Conservation (phyloP, 2,888 invertebrate species). For the Entomobrya proxima region DNA sequence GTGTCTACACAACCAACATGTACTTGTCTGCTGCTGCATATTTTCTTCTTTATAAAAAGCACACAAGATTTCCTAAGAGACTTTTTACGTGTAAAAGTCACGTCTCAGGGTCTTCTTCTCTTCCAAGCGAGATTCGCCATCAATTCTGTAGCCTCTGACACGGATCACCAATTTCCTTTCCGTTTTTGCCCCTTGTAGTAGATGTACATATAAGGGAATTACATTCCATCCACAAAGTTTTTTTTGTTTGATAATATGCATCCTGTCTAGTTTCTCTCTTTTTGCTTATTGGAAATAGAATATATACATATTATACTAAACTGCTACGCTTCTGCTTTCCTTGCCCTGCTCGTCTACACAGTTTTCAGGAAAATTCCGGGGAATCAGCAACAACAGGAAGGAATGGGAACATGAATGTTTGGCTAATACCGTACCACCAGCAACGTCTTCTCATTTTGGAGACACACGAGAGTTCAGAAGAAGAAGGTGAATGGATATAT, state of each 20-base stretch:
- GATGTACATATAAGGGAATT: background rate
- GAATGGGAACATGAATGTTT: conserved; percentile 50
- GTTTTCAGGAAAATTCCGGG: conserved; percentile 12
- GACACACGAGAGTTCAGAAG: background rate
- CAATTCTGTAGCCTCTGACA: conserved; percentile 75
- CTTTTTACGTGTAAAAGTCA: conserved; percentile 75
- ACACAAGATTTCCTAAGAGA: conserved; percentile 74
- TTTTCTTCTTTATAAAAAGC: background rate
- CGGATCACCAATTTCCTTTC: conserved; percentile 75
- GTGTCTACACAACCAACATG: background rate
- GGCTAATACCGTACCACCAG: conserved; percentile 40
- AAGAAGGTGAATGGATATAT: conserved; percentile 41
- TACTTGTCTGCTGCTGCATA: conserved; percentile 7
- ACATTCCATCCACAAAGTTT: background rate
- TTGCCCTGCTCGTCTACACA: background rate
- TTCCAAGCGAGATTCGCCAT: conserved; percentile 74
- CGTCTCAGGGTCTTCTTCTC: conserved; percentile 72
- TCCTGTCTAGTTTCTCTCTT: conserved; percentile 13
- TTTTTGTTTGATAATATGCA: conserved; percentile 37
- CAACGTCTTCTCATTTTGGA: background rate
- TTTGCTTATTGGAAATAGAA: background rate
- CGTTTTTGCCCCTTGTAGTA: conserved; percentile 30
- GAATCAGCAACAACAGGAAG: conserved; percentile 49
- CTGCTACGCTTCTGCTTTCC: background rate
- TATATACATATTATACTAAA: background rate